Conservation (phyloP, 2,797 vertebrate genomes). For the Halcyon smyrnensis region DNA sequence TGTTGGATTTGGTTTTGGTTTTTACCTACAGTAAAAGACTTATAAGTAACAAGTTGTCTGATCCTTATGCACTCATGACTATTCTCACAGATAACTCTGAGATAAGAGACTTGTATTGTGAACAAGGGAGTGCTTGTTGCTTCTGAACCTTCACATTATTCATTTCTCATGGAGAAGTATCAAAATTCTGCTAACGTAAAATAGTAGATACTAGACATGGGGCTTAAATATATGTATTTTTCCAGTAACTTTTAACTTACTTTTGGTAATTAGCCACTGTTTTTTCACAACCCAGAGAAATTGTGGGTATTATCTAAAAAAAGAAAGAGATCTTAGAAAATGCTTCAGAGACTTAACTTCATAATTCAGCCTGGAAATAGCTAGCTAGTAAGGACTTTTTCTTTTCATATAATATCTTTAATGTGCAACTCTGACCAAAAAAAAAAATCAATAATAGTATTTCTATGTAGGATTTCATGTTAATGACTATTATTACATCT, state of each 20-base stretch:
- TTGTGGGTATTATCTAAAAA: not conserved
- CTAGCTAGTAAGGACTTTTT: not conserved
- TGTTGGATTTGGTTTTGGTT: fast-evolving
- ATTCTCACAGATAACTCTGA: not conserved
- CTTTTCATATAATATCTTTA: not conserved
- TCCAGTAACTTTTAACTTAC: not conserved
- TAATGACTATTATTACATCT: not conserved
- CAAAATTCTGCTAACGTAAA: not conserved
- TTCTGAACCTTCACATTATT: not conserved
- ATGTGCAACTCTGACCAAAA: not conserved
- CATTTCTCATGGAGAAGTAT: not conserved
- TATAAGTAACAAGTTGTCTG: not conserved
- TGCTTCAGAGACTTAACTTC: not conserved
- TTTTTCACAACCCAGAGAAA: not conserved
- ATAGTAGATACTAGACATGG: not conserved
- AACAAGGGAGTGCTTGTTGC: not conserved
- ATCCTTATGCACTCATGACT: not conserved
- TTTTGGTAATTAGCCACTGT: not conserved
- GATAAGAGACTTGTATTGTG: not conserved
- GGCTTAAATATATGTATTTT: not conserved
- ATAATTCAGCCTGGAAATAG: not conserved
- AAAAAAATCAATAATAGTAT: not conserved
- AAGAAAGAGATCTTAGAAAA: not conserved
- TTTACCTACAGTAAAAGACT: not conserved
- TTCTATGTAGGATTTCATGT: not conserved